Percentiles rank a stretch among this genome's conserved stretches.
Conservation (phyloP, 2,113 vertebrate genomes). For the Pterophyllum scalare region DNA sequence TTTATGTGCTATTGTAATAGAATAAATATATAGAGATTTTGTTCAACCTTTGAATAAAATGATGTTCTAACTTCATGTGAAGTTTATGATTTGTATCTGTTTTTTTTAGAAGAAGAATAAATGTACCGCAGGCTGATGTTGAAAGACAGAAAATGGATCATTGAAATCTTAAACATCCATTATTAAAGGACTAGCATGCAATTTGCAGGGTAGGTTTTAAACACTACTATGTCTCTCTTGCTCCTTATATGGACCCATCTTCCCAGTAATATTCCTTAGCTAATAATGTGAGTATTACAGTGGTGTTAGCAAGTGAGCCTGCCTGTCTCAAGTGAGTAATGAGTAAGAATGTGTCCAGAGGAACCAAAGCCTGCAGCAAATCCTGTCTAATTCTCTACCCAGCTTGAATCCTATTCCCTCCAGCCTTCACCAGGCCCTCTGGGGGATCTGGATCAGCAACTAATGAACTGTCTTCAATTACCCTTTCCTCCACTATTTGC, state of each 20-base stretch:
- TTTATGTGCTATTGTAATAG: neutral
- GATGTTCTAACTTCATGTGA: neutral
- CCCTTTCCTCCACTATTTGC: slow-evolving; percentile 61
- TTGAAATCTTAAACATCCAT: neutral
- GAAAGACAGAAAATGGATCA: neutral
- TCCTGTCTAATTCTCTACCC: slow-evolving; percentile 68
- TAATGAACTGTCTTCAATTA: slow-evolving; percentile 77
- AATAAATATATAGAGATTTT: no score
- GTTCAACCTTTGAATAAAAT: neutral
- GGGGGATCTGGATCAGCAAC: slow-evolving; percentile 63
- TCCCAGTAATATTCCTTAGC: slow-evolving; percentile 21
- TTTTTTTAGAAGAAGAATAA: slow-evolving; percentile 37
- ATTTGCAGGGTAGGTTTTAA: neutral
- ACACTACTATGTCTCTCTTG: neutral
- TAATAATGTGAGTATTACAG: slow-evolving; percentile 63
- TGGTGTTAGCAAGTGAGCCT: slow-evolving; percentile 53
- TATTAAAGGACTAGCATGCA: neutral
- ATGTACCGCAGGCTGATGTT: neutral
- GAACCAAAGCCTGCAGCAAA: slow-evolving; percentile 63
- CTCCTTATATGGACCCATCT: slow-evolving; percentile 3
- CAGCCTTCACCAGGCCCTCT: slow-evolving; percentile 40
- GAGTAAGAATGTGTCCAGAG: slow-evolving; percentile 41
- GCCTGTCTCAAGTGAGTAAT: slow-evolving; percentile 51
- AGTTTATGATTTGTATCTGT: neutral
- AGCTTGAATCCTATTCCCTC: slow-evolving; percentile 57